These are phyloP conservation scores for Microtus richardsoni DNA, from an alignment of 2,113 vertebrate species.

Conservation along the genomic window DNA sequence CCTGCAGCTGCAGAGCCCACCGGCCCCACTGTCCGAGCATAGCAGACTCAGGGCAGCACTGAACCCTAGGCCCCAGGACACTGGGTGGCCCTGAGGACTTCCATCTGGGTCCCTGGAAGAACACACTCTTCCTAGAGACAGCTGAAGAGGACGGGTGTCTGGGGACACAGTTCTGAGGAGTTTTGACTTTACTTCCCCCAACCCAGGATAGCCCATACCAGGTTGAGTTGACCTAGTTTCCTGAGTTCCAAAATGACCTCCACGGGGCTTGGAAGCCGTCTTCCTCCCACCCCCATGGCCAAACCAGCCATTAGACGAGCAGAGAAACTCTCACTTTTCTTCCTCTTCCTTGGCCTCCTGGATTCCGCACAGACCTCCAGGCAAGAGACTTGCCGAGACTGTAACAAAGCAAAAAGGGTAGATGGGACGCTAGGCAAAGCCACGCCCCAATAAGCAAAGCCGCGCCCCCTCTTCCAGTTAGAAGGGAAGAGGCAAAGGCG, in stretches of 20 bases:
- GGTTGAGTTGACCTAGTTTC: neutral
- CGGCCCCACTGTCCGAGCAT: neutral
- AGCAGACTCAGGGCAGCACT: neutral
- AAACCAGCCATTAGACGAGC: neutral
- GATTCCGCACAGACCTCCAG: constrained; percentile 84
- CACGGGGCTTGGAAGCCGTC: neutral
- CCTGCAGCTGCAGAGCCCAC: neutral
- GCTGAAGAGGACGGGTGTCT: neutral
- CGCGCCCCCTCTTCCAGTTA: neutral
- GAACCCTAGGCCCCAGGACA: neutral
- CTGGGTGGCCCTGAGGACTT: neutral
- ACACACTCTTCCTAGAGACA: too few relatives aligned
- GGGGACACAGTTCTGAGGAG: neutral
- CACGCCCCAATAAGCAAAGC: neutral
- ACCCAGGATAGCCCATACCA: neutral
- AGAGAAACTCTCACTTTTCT: constrained; percentile 64
- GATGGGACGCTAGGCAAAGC: neutral
- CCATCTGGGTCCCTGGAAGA: neutral
- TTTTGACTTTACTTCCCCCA: neutral
- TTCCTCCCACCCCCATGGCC: accelerated
- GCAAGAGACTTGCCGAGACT: constrained; percentile 87
- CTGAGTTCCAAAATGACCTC: neutral
- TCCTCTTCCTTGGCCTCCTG: constrained; percentile 69
- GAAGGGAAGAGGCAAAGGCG: neutral
- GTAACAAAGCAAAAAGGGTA: constrained; percentile 61